Base-by-base conservation (phyloP, 53 echinoderm and acorn worm genomes). In the Echinometra lucunter region DNA sequence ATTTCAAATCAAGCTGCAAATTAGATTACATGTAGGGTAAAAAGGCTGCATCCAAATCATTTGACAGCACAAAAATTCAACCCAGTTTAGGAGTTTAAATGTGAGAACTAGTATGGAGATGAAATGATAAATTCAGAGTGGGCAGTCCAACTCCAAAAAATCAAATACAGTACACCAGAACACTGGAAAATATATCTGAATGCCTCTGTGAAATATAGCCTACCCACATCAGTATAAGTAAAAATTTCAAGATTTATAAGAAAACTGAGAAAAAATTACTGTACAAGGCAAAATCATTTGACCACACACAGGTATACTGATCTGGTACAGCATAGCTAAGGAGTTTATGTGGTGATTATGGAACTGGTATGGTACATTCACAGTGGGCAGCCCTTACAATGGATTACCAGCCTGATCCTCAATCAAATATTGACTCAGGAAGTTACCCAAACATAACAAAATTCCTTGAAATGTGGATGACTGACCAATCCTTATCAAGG, bases 391-490 rank as follows among this genome's bases (percentile, higher is more conserved):
- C 85, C 85, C 44, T 30, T 16, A 16, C 85, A 85, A 27, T n/a
- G 30, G 85, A 45, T 85, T 85, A 85, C 85, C 2, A 9, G 5
- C 25, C 60, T 58, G 70, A 91, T 91, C 89, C 91, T 27, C 42
- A 8, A 27, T 70, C 27, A 70, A 91, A 91, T 67, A 91, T 91
- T 70, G 91, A 91, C 69, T 28, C 44, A 91, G 91, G 40, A 91
- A 44, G 56, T 6, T 37, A 37, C 45, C 69, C 12, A 70, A 91
- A 66, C 66, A 67, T 37, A 28, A 66, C 69, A 67, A 69, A 53
- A 44, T 66, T 70, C 91, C 91, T 91, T 91, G 70, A 91, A 91
- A 69, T 40, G 69, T 69, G 91, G 91, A 47, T 91, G 72, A 91
- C 2, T 91, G 91, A 91, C 91, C 91, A 91, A 85, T 85, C 6